These are phyloP conservation scores for Drosophila percnosoma DNA, from an alignment of 2,888 invertebrate species.

Conservation along the genomic window DNA sequence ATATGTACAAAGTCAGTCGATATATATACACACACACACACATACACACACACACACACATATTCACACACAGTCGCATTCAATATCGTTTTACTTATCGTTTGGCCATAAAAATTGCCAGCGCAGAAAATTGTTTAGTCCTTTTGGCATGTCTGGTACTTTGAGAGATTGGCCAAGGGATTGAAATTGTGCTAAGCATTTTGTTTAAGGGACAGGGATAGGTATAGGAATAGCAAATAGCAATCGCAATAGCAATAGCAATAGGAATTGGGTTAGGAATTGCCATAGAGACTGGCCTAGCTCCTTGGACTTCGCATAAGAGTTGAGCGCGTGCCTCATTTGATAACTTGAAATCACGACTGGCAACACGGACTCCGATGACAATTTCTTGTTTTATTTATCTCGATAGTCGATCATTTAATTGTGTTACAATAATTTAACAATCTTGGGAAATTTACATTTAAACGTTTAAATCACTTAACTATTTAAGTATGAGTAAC, in stretches of 20 bases:
- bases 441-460: neutral
- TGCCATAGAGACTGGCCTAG: constrained; percentile 26
- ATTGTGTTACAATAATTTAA: neutral
- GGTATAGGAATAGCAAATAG: neutral
- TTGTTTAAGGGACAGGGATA: neutral
- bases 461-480: neutral
- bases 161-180: constrained; percentile 78
- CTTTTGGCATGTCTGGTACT: constrained; percentile 82
- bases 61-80: constrained; percentile 48
- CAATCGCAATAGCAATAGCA: constrained; percentile 12
- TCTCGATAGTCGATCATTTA: neutral
- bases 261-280: constrained; percentile 34
- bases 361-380: neutral
- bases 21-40: neutral
- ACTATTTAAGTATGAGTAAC: neutral
- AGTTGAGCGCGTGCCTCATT: constrained; percentile 13
- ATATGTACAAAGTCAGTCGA: constrained; percentile 8
- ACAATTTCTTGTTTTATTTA: neutral
- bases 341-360: neutral
- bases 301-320: neutral
- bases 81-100: constrained; percentile 83
- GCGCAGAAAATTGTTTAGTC: constrained; percentile 83
- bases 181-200: constrained; percentile 39
- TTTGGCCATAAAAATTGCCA: constrained; percentile 82
- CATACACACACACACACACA: constrained; percentile 13